These are phyloP conservation scores for Xiphophorus couchianus DNA, from an alignment of 2,113 vertebrate genomes.

Conservation along the genomic window DNA sequence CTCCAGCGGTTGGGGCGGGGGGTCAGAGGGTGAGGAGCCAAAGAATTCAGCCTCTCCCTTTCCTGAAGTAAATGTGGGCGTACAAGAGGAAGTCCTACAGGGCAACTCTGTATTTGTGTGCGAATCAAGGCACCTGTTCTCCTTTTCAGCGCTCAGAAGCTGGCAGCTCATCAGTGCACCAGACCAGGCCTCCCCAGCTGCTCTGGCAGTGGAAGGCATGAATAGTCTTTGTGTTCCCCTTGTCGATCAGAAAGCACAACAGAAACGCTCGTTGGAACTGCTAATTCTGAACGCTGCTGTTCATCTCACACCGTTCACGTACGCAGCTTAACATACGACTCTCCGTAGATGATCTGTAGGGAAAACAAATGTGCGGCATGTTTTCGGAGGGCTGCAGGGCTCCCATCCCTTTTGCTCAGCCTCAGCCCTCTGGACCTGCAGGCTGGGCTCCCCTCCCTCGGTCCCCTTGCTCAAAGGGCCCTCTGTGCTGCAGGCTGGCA, in stretches of 20 bases:
- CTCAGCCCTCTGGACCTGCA: constrained; percentile 43
- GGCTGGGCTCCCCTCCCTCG: constrained; percentile 55
- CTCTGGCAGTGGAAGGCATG: constrained; percentile 51
- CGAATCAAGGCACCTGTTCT: constrained; percentile 68
- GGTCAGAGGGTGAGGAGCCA: constrained; percentile 12
- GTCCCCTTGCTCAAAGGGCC: constrained; percentile 66
- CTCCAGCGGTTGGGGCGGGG: constrained; percentile 41
- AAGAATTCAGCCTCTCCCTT: constrained; percentile 66
- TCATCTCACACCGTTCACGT: constrained; percentile 6
- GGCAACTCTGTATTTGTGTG: constrained; percentile 24
- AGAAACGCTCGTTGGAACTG: constrained; percentile 30
- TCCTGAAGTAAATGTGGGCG: constrained; percentile 52
- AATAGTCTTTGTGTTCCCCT: constrained; percentile 64
- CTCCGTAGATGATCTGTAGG: constrained; percentile 7
- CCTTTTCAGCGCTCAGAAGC: constrained; percentile 58
- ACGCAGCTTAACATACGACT: constrained; percentile 3
- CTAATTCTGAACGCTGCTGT: neutral
- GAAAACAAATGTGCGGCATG: constrained; percentile 37
- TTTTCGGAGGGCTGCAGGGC: constrained; percentile 43
- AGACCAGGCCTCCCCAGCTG: constrained; percentile 67
- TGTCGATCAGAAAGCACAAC: constrained; percentile 27
- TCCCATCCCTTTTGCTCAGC: constrained; percentile 64
- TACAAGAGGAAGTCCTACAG: constrained; percentile 45
- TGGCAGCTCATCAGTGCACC: constrained; percentile 63
- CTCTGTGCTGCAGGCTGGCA: constrained; percentile 74